Conservation (phyloP, 2,797 vertebrate genomes). For the Nannoperca obscura region DNA sequence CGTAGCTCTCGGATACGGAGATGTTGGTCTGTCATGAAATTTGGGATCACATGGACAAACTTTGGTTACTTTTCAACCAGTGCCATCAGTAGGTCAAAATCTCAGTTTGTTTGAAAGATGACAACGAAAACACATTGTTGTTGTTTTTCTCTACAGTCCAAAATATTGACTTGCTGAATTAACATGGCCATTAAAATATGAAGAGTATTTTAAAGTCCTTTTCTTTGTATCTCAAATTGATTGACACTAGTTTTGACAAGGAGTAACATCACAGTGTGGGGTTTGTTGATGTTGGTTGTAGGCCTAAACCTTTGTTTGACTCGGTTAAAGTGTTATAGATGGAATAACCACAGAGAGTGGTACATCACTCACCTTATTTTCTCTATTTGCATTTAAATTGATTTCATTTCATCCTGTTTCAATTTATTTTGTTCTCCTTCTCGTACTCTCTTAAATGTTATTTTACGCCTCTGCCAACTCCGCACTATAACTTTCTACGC, state of each 20-base stretch:
- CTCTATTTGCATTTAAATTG: background rate
- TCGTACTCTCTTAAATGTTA: background rate
- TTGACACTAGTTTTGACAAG: background rate
- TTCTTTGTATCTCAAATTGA: background rate
- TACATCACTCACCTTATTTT: too few species aligned
- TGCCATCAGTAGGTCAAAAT: too few species aligned
- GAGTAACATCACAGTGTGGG: background rate
- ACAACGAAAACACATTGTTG: too few species aligned
- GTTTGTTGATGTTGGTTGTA: slow-evolving; percentile 15
- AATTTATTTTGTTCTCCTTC: too few species aligned
- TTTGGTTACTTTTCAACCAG: too few species aligned
- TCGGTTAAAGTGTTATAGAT: background rate
- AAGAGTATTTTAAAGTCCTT: background rate
- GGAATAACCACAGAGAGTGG: background rate
- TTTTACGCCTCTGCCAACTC: background rate
- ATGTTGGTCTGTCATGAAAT: too few species aligned
- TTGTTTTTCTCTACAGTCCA: too few species aligned
- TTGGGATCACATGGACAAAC: too few species aligned
- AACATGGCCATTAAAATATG: background rate
- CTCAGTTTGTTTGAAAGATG: too few species aligned
- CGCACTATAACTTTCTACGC: background rate
- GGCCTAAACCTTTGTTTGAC: background rate
- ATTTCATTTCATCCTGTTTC: background rate
- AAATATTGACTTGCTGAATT: background rate
- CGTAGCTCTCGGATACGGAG: too few species aligned